A percentile compares a stretch with the other conserved stretches of the same genome.
phyloP scores from a whole-genome alignment of 2,888 invertebrate species.

The Epinotia bilunana region DNA sequence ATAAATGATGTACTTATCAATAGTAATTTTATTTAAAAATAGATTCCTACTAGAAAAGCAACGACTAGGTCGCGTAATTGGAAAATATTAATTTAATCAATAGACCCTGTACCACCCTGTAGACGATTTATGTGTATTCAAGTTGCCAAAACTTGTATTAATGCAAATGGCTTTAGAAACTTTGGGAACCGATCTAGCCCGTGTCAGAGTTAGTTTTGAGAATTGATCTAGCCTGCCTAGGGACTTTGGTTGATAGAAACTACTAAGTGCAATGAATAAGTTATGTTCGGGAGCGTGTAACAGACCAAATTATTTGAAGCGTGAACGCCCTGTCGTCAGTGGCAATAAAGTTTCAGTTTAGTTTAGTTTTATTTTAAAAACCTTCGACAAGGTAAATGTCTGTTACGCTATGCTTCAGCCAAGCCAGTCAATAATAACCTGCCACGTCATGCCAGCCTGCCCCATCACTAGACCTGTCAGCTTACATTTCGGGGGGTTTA shows the following conservation, averaged over 20 bases:
- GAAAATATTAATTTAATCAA: neutral
- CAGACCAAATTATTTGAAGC: neutral
- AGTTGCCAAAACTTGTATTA: slow-evolving; percentile 19
- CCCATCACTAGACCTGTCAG: too few species aligned
- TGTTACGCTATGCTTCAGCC: too few species aligned
- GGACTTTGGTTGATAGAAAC: neutral
- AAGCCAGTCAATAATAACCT: too few species aligned
- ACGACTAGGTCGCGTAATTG: neutral
- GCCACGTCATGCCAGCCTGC: too few species aligned
- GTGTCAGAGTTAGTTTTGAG: slow-evolving; percentile 5
- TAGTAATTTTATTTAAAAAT: too few species aligned
- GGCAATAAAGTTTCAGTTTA: too few species aligned
- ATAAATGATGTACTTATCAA: too few species aligned
- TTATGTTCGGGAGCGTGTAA: neutral
- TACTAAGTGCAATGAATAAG: neutral
- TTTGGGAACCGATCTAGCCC: slow-evolving; percentile 2
- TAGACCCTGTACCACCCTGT: neutral
- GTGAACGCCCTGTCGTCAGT: too few species aligned
- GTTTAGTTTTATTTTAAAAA: too few species aligned
- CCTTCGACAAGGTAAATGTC: too few species aligned
- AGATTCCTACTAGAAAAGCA: too few species aligned
- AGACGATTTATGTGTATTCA: neutral
- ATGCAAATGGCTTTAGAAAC: slow-evolving; percentile 19
- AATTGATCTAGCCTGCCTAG: neutral
- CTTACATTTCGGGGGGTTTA: too few species aligned